phyloP scores from a whole-genome alignment of 2,113 vertebrate species.

The Ictalurus furcatus region DNA sequence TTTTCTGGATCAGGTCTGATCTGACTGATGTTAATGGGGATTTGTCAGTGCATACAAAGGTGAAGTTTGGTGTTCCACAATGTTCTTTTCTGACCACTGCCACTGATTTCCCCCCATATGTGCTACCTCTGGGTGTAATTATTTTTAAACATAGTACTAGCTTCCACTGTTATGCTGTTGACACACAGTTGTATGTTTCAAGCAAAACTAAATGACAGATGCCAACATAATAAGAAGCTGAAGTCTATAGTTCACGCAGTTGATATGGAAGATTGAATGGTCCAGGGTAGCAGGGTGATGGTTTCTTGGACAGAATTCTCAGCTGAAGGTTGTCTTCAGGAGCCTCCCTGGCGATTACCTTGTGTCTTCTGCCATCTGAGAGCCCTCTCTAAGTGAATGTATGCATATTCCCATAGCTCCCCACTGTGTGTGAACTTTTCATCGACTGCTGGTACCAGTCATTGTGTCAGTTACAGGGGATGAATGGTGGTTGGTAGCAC shows the following conservation, averaged over 20 bases:
- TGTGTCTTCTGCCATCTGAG: neutral
- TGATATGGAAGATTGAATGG: neutral
- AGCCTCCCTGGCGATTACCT: neutral
- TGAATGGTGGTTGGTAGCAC: neutral
- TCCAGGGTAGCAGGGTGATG: neutral
- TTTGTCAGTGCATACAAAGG: too few relatives aligned
- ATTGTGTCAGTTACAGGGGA: neutral
- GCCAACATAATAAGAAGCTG: neutral
- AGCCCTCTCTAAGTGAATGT: neutral
- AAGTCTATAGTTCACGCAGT: neutral
- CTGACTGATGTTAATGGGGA: neutral
- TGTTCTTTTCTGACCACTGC: neutral
- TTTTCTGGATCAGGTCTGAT: neutral
- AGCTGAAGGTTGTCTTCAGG: neutral
- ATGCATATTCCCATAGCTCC: neutral
- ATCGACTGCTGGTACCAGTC: neutral
- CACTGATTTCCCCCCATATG: neutral
- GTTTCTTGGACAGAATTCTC: neutral
- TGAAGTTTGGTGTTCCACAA: neutral
- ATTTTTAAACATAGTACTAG: neutral
- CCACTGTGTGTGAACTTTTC: neutral
- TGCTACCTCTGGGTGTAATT: neutral
- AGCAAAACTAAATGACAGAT: neutral
- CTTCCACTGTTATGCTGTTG: neutral
- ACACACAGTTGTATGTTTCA: neutral